phyloP scores from a whole-genome alignment of 2,888 invertebrate species.

The Graphium colonna region DNA sequence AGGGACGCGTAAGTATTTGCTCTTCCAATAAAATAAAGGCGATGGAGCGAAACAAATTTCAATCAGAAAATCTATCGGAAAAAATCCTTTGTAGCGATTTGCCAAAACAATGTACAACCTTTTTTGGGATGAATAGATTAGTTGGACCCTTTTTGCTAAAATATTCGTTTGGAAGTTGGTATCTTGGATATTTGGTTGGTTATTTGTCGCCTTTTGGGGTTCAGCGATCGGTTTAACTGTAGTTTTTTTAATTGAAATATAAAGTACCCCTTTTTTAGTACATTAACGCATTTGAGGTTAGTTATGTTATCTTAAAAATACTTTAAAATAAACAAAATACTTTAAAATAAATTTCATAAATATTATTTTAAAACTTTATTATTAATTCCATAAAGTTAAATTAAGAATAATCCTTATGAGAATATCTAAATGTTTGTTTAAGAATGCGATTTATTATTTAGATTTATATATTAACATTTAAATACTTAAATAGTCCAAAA shows the following conservation, averaged over 20 bases:
- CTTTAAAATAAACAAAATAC: too few species aligned
- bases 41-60: constrained; percentile 60
- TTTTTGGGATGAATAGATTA: constrained; percentile 42
- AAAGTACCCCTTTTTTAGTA: too few species aligned
- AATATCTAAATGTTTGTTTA: too few species aligned
- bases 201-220: constrained; percentile 11
- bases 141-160: constrained; percentile 21
- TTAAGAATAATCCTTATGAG: too few species aligned
- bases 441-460: too few species aligned
- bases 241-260: neutral
- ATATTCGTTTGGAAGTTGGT: neutral
- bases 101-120: constrained; percentile 58
- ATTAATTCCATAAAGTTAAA: too few species aligned
- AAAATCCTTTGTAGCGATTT: constrained; percentile 48
- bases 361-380: too few species aligned
- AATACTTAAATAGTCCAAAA: too few species aligned
- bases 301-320: too few species aligned
- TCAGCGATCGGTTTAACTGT: neutral
- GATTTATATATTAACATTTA: too few species aligned
- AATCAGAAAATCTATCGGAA: constrained; percentile 50
- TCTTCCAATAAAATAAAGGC: constrained; percentile 61
- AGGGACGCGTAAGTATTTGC: constrained; percentile 35
- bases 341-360: too few species aligned
- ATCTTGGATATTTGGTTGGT: constrained; percentile 2
- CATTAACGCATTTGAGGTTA: too few species aligned